phyloP scores from a whole-genome alignment of 2,113 vertebrate species.

The Suricata suricatta region DNA sequence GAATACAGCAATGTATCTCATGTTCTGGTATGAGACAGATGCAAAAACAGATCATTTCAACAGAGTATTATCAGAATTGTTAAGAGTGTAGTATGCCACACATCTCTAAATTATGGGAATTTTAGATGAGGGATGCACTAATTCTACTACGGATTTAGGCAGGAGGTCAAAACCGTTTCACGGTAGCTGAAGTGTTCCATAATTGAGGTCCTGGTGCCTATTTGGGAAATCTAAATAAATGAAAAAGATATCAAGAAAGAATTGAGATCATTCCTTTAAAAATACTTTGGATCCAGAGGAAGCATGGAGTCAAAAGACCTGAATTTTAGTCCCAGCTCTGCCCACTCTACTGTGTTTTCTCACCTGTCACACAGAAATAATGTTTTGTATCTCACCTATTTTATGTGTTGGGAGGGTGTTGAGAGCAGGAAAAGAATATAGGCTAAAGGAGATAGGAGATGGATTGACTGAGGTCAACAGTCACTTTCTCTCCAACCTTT shows the following conservation, averaged over 20 bases:
- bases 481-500: background rate
- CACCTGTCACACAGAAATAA: background rate
- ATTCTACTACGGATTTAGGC: background rate
- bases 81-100: background rate
- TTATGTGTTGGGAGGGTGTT: background rate
- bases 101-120: background rate
- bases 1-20: background rate
- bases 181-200: background rate
- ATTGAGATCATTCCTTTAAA: background rate
- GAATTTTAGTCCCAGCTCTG: background rate
- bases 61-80: background rate
- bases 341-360: background rate
- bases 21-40: background rate
- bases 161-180: background rate
- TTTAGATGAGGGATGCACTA: background rate
- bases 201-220: background rate
- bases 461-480: background rate
- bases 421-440: background rate
- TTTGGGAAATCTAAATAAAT: constrained; percentile 18
- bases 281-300: background rate
- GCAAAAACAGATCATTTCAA: background rate
- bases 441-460: background rate
- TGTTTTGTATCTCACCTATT: background rate
- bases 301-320: background rate
- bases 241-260: background rate